Percentiles rank a stretch among this genome's conserved stretches.
These are phyloP conservation scores for Morpho helenor DNA, from an alignment of 2,888 invertebrate genomes.

Conservation along the genomic window DNA sequence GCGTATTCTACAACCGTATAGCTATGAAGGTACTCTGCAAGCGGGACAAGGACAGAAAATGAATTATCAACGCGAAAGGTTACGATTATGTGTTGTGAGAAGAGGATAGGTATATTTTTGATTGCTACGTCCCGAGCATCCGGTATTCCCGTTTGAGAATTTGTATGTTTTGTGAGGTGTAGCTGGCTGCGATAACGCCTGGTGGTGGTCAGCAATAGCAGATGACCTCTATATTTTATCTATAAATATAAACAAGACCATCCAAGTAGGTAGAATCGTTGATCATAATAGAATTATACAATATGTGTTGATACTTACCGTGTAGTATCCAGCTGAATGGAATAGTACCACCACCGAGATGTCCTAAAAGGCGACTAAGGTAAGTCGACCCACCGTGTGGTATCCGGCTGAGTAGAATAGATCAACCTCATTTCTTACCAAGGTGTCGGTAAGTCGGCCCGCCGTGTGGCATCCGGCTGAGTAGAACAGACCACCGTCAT, in stretches of 20 bases:
- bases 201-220: slow-evolving; percentile 42
- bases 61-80: slow-evolving; percentile 30
- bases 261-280: slow-evolving; percentile 1
- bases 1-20: slow-evolving; percentile 35
- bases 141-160: slow-evolving; percentile 70
- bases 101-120: slow-evolving; percentile 44
- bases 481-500: too few species aligned
- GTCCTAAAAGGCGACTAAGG: too few species aligned
- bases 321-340: too few species aligned
- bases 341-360: too few species aligned
- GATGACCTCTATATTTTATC: slow-evolving; percentile 51
- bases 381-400: too few species aligned
- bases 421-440: too few species aligned
- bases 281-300: background rate
- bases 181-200: slow-evolving; percentile 40
- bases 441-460: too few species aligned
- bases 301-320: too few species aligned
- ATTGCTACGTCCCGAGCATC: slow-evolving; percentile 44
- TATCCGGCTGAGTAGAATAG: too few species aligned
- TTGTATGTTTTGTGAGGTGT: slow-evolving; percentile 52
- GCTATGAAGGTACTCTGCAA: slow-evolving; percentile 34
- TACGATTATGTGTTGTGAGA: slow-evolving; percentile 20
- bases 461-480: too few species aligned
- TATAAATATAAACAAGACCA: slow-evolving; percentile 22
- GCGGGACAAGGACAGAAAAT: slow-evolving; percentile 42